Percentiles rank a stretch among this genome's conserved stretches.
Evolutionary conservation across 2,113 vertebrate species (phyloP).

Genomic region (Pyxicephalus adspersus): DNA sequence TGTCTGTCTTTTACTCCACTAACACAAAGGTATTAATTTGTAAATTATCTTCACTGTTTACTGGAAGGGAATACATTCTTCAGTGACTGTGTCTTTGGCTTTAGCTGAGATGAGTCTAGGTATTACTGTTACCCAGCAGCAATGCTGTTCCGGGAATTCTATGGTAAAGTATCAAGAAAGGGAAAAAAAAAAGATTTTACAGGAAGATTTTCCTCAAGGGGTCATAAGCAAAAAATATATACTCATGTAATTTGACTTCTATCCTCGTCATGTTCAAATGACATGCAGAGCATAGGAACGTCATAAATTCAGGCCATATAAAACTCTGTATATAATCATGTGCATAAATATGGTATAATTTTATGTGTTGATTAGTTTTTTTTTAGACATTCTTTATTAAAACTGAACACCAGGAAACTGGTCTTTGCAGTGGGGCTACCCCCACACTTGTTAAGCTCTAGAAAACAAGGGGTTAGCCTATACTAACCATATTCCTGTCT

Average conservation of each 20-base stretch:
- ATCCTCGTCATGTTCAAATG: slow-evolving; percentile 26
- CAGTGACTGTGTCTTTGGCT: slow-evolving; percentile 67
- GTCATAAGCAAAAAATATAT: slow-evolving; percentile 59
- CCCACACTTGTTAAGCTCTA: too few relatives aligned
- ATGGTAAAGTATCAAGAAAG: slow-evolving; percentile 63
- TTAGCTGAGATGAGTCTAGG: slow-evolving; percentile 67
- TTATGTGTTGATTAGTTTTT: too few relatives aligned
- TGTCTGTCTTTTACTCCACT: slow-evolving; percentile 63
- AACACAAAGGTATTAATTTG: slow-evolving; percentile 66
- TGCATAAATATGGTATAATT: too few relatives aligned
- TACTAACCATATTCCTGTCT: too few relatives aligned
- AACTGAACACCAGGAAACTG: too few relatives aligned
- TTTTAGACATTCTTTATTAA: too few relatives aligned
- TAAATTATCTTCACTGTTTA: slow-evolving; percentile 68
- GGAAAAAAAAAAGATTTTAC: slow-evolving; percentile 22
- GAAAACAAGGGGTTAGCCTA: too few relatives aligned
- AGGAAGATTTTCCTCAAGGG: slow-evolving; percentile 69
- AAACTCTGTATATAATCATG: background rate
- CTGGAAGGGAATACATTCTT: slow-evolving; percentile 66
- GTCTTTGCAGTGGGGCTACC: too few relatives aligned
- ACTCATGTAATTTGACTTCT: slow-evolving; percentile 49
- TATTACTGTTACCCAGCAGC: slow-evolving; percentile 71
- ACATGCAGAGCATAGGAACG: background rate
- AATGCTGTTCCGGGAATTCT: slow-evolving; percentile 74
- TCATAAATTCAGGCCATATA: slow-evolving; percentile 18